Percentiles rank a stretch among this genome's conserved stretches.
Conservation (phyloP, 2,113 vertebrate species). For the Menura novaehollandiae region DNA sequence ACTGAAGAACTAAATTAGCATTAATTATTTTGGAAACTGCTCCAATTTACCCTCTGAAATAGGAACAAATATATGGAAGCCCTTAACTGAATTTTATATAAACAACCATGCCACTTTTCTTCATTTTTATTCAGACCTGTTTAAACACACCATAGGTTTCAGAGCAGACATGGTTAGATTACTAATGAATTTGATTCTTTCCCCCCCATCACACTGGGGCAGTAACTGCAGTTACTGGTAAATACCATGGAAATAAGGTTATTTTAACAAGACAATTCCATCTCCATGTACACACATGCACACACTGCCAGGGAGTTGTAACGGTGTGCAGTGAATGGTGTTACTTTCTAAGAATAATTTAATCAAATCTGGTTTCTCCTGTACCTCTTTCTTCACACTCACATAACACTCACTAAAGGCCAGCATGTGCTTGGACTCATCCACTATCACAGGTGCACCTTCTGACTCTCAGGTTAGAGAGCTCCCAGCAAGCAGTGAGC, state of each 20-base stretch:
- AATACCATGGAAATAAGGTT: background rate
- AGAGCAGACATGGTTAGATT: background rate
- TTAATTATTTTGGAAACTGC: background rate
- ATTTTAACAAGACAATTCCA: background rate
- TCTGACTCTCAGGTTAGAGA: background rate
- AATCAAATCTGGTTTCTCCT: background rate
- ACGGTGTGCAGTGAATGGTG: background rate
- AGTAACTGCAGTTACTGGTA: background rate
- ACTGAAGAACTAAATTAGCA: background rate
- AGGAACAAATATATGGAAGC: background rate
- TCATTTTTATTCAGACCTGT: background rate
- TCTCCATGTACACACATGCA: background rate
- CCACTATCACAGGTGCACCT: rapidly evolving
- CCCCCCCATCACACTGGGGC: background rate
- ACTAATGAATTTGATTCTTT: background rate
- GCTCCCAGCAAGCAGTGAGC: background rate
- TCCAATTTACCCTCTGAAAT: background rate
- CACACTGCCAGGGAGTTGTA: background rate
- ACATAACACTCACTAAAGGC: background rate
- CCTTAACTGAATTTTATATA: background rate
- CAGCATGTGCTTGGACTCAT: background rate
- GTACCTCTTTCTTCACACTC: background rate
- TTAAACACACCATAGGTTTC: background rate
- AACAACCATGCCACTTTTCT: background rate
- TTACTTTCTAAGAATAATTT: background rate